Percentiles rank a stretch among this genome's conserved stretches.
phyloP scores from a whole-genome alignment of 2,113 vertebrate genomes.

The Strix aluco region DNA sequence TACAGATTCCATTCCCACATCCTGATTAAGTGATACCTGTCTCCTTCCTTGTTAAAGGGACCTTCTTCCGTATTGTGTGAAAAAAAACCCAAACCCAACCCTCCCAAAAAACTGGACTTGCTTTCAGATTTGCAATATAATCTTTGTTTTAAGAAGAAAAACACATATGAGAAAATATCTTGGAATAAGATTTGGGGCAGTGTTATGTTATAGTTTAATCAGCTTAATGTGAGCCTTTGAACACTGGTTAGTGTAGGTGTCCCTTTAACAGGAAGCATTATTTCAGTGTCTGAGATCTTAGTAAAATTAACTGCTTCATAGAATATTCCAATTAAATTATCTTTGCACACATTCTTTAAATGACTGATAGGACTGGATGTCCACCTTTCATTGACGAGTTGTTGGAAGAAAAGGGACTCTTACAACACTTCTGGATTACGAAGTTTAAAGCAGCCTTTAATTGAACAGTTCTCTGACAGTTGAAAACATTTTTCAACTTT shows the following conservation, averaged over 20 bases:
- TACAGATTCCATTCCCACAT: constrained; percentile 80
- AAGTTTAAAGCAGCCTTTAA: constrained; percentile 3
- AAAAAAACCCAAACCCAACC: background rate
- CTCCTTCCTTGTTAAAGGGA: constrained; percentile 53
- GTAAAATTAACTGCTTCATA: constrained; percentile 32
- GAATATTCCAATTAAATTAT: background rate
- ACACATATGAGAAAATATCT: background rate
- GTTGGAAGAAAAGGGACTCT: background rate
- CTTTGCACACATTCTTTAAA: constrained; percentile 18
- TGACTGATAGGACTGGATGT: background rate
- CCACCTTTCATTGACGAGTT: background rate
- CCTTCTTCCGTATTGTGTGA: background rate
- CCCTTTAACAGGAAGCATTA: constrained; percentile 43
- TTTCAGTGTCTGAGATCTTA: background rate
- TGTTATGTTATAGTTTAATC: background rate
- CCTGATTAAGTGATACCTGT: constrained; percentile 72
- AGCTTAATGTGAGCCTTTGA: background rate
- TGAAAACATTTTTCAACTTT: constrained; percentile 9
- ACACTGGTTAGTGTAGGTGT: background rate
- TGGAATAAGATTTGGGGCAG: background rate
- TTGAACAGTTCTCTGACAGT: background rate
- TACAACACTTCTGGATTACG: background rate
- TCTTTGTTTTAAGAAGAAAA: background rate
- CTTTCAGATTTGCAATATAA: background rate
- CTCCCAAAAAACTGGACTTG: background rate